Conservation (phyloP, 1,140 invertebrate species). For the Glomeris maerens region DNA sequence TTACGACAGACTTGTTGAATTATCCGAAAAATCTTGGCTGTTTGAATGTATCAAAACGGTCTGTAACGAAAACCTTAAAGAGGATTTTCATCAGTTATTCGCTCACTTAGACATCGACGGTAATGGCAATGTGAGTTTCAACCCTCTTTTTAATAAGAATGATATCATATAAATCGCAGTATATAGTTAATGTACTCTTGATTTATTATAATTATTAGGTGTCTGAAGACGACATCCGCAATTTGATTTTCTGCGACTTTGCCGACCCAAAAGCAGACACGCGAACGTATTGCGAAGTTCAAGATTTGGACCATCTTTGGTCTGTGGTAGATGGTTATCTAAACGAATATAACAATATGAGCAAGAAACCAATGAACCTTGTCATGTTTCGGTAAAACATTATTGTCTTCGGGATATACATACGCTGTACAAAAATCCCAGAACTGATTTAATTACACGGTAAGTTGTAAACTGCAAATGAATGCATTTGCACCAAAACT, state of each 20-base stretch:
- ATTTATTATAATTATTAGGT: conserved; percentile 35
- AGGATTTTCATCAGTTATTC: conserved; percentile 41
- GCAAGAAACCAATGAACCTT: conserved; percentile 93
- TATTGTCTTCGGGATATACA: too few species aligned
- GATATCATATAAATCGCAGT: too few species aligned
- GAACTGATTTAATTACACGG: too few species aligned
- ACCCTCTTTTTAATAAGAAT: too few species aligned
- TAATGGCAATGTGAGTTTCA: conserved; percentile 32
- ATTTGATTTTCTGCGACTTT: conserved; percentile 89
- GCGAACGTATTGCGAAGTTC: conserved; percentile 74
- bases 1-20: conserved; percentile 78
- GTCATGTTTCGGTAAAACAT: conserved; percentile 74
- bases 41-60: conserved; percentile 38
- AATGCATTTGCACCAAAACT: too few species aligned
- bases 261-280: conserved; percentile 81
- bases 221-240: conserved; percentile 62
- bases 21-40: conserved; percentile 66
- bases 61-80: conserved; percentile 32
- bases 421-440: too few species aligned
- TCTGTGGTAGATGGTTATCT: conserved; percentile 79
- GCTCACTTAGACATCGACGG: conserved; percentile 34
- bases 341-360: conserved; percentile 88
- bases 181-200: too few species aligned
- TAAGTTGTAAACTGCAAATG: too few species aligned
- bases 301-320: conserved; percentile 63